Evolutionary conservation across 1,140 invertebrate species (phyloP).

Genomic region (Theocolax elegans): DNA sequence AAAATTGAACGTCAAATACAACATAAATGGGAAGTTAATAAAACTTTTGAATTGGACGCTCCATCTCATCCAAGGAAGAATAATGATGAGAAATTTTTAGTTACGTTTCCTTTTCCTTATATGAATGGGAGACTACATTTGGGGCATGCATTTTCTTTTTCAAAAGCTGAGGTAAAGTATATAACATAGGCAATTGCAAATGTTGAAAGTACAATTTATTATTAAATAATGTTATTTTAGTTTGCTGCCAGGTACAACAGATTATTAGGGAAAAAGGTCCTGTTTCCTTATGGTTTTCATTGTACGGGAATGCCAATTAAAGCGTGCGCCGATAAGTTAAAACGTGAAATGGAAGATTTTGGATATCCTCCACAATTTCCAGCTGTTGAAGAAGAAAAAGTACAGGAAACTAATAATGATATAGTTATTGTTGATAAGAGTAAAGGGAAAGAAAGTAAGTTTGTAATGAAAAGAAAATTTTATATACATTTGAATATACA

Average conservation of each 20-base stretch:
- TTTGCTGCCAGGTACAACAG: constrained; percentile 93
- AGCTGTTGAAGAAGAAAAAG: constrained; percentile 56
- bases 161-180: constrained; percentile 87
- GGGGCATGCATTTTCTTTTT: constrained; percentile 97
- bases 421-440: constrained; percentile 92
- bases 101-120: constrained; percentile 98
- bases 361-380: constrained; percentile 96
- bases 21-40: constrained; percentile 82
- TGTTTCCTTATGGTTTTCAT: constrained; percentile 99
- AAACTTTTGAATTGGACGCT: constrained; percentile 85
- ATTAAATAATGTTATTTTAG: constrained; percentile 62
- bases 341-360: constrained; percentile 91
- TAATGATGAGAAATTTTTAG: constrained; percentile 87
- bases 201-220: too few species aligned
- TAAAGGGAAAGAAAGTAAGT: constrained; percentile 93
- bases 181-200: background rate
- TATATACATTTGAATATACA: background rate
- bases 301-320: constrained; percentile 98
- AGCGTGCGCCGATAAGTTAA: constrained; percentile 98
- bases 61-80: constrained; percentile 69
- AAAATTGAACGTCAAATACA: constrained; percentile 89
- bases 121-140: constrained; percentile 99
- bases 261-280: constrained; percentile 87
- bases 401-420: constrained; percentile 71
- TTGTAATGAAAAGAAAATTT: background rate